These are phyloP conservation scores for Panagrolaimus sp. DNA, from an alignment of 1,140 invertebrate species.

Conservation along the genomic window DNA sequence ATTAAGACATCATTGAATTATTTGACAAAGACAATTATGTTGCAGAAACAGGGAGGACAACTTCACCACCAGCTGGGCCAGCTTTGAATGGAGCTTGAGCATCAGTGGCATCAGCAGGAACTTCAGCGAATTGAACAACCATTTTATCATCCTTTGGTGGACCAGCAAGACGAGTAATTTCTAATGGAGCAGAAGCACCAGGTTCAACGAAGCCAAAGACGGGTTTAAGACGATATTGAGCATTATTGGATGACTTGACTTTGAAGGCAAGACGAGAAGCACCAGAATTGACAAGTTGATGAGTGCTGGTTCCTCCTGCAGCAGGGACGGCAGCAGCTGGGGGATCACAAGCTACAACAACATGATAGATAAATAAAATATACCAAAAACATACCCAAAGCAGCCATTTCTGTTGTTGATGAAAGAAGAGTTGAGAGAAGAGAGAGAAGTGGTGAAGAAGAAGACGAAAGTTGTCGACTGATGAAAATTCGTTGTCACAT, in stretches of 20 bases:
- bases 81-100: constrained; percentile 39
- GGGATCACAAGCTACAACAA: constrained; percentile 33
- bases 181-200: constrained; percentile 27
- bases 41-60: constrained; percentile 30
- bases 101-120: constrained; percentile 39
- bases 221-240: constrained; percentile 43
- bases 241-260: constrained; percentile 46
- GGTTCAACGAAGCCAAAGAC: constrained; percentile 50
- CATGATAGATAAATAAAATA: too few relatives aligned
- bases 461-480: too few relatives aligned
- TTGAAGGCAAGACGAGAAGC: constrained; percentile 23
- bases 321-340: constrained; percentile 27
- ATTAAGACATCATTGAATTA: too few relatives aligned
- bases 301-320: constrained; percentile 26
- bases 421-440: too few relatives aligned
- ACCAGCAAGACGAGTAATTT: constrained; percentile 42
- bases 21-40: constrained; percentile 4
- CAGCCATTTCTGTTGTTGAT: too few relatives aligned
- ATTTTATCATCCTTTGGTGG: constrained; percentile 48
- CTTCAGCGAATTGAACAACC: constrained; percentile 38
- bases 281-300: constrained; percentile 28
- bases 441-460: too few relatives aligned
- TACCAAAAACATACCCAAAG: too few relatives aligned
- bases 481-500: too few relatives aligned
- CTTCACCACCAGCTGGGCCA: constrained; percentile 29